phyloP scores from a whole-genome alignment of 2,888 invertebrate genomes.

The Fragum sueziense region DNA sequence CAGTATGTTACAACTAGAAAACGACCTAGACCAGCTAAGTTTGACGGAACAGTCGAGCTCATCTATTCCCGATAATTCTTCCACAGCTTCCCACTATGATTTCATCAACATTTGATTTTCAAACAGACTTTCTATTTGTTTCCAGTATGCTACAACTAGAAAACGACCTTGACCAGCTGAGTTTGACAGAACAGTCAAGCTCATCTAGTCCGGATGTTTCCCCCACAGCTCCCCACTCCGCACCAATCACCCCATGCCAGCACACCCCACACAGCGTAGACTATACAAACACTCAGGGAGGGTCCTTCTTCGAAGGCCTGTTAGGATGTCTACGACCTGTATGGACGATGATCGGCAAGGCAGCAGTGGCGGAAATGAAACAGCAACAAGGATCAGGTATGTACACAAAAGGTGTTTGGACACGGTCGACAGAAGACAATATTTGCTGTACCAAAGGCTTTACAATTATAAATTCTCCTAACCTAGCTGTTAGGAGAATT shows the following conservation, averaged over 20 bases:
- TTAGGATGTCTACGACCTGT: conserved; percentile 94
- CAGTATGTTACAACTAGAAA: conserved; percentile 81
- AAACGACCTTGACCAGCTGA: conserved; percentile 77
- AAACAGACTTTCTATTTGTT: conserved; percentile 36
- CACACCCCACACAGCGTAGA: conserved; percentile 71
- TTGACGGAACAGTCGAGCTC: conserved; percentile 72
- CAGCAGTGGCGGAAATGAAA: conserved; percentile 82
- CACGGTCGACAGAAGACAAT: too few relatives aligned
- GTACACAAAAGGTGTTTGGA: too few relatives aligned
- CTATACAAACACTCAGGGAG: conserved; percentile 73
- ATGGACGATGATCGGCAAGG: conserved; percentile 92
- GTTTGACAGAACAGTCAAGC: conserved; percentile 72
- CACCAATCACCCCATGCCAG: conserved; percentile 77
- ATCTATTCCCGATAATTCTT: conserved; percentile 69
- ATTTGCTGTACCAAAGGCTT: too few relatives aligned
- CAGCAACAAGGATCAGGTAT: conserved; percentile 74
- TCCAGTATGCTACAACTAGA: conserved; percentile 81
- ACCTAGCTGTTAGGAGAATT: too few relatives aligned
- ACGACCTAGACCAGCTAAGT: conserved; percentile 77
- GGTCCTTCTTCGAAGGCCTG: conserved; percentile 85
- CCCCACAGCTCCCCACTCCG: conserved; percentile 76
- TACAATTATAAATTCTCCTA: too few relatives aligned
- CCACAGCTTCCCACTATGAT: too few relatives aligned
- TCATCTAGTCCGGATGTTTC: conserved; percentile 70
- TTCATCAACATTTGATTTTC: too few relatives aligned